These are phyloP conservation scores for Apoda limacodes DNA, from an alignment of 2,888 invertebrate species.

Conservation along the genomic window DNA sequence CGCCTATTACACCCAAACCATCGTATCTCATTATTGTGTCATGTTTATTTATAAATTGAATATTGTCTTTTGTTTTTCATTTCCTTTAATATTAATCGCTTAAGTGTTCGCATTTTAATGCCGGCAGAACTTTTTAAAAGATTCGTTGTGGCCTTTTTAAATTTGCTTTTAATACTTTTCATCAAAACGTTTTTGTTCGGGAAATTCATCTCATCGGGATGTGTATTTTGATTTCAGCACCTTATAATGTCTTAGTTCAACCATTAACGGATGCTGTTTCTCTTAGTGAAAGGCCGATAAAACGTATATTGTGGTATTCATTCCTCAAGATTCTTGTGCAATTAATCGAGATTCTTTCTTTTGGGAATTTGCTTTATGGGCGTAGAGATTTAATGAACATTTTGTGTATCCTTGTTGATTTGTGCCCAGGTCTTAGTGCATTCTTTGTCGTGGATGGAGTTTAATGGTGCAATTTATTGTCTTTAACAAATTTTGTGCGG, in stretches of 20 bases:
- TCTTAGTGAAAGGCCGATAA: slow-evolving; percentile 63
- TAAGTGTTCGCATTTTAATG: slow-evolving; percentile 27
- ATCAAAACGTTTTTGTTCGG: slow-evolving; percentile 27
- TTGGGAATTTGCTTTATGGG: slow-evolving; percentile 48
- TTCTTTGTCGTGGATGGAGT: slow-evolving; percentile 46
- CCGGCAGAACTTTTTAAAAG: slow-evolving; percentile 36
- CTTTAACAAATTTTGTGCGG: slow-evolving; percentile 48
- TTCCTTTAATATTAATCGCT: slow-evolving; percentile 10
- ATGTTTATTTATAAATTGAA: slow-evolving; percentile 60
- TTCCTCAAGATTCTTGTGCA: slow-evolving; percentile 48
- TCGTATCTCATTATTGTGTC: slow-evolving; percentile 49
- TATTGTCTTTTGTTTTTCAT: slow-evolving; percentile 50
- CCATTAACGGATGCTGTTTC: slow-evolving; percentile 62
- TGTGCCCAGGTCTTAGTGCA: slow-evolving; percentile 47
- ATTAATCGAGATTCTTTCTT: slow-evolving; percentile 55
- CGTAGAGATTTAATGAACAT: slow-evolving; percentile 50
- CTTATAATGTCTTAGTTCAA: slow-evolving; percentile 47
- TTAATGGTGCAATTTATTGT: slow-evolving; percentile 57
- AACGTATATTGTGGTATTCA: slow-evolving; percentile 60
- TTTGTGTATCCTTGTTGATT: slow-evolving; percentile 47
- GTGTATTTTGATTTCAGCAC: slow-evolving; percentile 56
- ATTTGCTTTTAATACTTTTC: slow-evolving; percentile 34
- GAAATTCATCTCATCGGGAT: slow-evolving; percentile 43
- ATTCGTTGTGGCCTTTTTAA: slow-evolving; percentile 22
- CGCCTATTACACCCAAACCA: slow-evolving; percentile 26